Conservation (phyloP, 1,140 invertebrate species). For the Agrypnia vestita region DNA sequence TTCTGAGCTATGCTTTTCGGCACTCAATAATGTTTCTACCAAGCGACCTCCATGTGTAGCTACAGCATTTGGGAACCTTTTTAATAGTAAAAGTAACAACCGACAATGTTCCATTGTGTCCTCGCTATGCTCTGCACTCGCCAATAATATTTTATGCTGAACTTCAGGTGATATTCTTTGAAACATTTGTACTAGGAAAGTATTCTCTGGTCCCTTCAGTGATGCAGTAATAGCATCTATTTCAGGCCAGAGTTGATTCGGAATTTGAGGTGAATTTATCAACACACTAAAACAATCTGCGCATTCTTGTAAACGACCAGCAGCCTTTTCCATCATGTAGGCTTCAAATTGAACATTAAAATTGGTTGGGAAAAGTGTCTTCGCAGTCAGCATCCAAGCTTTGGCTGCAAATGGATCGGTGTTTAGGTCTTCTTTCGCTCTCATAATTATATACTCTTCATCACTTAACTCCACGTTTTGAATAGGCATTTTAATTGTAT, state of each 20-base stretch:
- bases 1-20: slow-evolving; percentile 84
- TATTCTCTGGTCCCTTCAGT: slow-evolving; percentile 75
- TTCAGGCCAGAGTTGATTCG: slow-evolving; percentile 83
- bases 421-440: slow-evolving; percentile 81
- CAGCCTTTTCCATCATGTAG: slow-evolving; percentile 86
- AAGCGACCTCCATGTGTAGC: slow-evolving; percentile 83
- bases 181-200: slow-evolving; percentile 79
- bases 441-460: slow-evolving; percentile 86
- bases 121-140: slow-evolving; percentile 88
- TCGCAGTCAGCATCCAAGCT: slow-evolving; percentile 93
- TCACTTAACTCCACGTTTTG: slow-evolving; percentile 65
- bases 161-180: slow-evolving; percentile 81
- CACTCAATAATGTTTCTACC: slow-evolving; percentile 83
- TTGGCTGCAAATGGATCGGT: slow-evolving; percentile 85
- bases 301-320: slow-evolving; percentile 85
- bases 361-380: slow-evolving; percentile 88
- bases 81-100: slow-evolving; percentile 83
- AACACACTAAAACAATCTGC: slow-evolving; percentile 85
- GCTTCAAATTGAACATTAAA: slow-evolving; percentile 91
- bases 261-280: slow-evolving; percentile 68
- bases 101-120: slow-evolving; percentile 91
- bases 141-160: slow-evolving; percentile 83
- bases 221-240: slow-evolving; percentile 85
- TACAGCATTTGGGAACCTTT: slow-evolving; percentile 87
- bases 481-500: neutral